Evolutionary conservation across 2,113 vertebrate genomes (phyloP).

Genomic region (Serinus canaria): DNA sequence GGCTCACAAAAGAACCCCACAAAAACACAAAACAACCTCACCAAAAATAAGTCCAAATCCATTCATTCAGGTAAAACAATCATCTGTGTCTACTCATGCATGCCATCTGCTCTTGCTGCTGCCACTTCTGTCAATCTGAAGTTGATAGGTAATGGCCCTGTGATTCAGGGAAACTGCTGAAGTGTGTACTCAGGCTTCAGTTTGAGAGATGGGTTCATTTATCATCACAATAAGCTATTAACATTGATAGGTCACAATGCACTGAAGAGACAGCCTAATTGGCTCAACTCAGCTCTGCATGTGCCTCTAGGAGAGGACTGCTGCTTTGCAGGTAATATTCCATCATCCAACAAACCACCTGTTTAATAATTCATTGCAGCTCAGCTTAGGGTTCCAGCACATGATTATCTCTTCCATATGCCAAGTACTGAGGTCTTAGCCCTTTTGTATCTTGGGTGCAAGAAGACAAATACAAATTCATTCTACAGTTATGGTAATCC

Average conservation of each 20-base stretch:
- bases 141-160: slow-evolving; percentile 76
- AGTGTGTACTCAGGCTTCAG: slow-evolving; percentile 76
- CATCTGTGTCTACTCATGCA: slow-evolving; percentile 70
- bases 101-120: slow-evolving; percentile 53
- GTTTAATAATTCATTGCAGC: slow-evolving; percentile 75
- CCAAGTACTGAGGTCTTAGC: slow-evolving; percentile 37
- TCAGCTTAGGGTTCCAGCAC: slow-evolving; percentile 39
- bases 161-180: slow-evolving; percentile 75
- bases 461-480: background rate
- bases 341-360: slow-evolving; percentile 69
- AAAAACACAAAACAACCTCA: background rate
- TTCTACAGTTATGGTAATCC: background rate
- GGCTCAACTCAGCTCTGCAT: slow-evolving; percentile 73
- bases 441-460: background rate
- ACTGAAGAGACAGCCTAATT: slow-evolving; percentile 83
- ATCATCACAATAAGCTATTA: slow-evolving; percentile 88
- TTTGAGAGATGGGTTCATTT: slow-evolving; percentile 84
- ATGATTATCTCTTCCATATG: slow-evolving; percentile 38
- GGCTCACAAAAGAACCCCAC: background rate
- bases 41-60: slow-evolving; percentile 67
- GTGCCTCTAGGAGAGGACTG: slow-evolving; percentile 68
- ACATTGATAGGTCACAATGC: slow-evolving; percentile 82
- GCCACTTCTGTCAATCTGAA: slow-evolving; percentile 70
- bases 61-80: slow-evolving; percentile 77
- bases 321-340: slow-evolving; percentile 74